These are phyloP conservation scores for Cabera pusaria DNA, from an alignment of 2,888 invertebrate genomes.

Conservation along the genomic window DNA sequence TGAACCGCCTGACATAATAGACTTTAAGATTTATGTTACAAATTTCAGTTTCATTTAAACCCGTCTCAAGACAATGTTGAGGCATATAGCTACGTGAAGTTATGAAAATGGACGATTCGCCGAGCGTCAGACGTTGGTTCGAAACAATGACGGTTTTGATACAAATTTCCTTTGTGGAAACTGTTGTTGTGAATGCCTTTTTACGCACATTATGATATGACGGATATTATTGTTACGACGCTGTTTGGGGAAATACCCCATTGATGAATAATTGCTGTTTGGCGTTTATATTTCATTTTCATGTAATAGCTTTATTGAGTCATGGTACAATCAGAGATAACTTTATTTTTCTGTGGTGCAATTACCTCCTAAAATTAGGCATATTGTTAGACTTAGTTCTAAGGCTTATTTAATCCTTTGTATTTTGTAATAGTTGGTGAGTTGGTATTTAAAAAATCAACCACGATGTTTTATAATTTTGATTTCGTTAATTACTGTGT, in stretches of 20 bases:
- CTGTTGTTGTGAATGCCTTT: slow-evolving; percentile 52
- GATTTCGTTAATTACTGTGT: too few relatives aligned
- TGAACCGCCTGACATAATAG: slow-evolving; percentile 32
- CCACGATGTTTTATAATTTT: too few relatives aligned
- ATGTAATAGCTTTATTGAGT: too few relatives aligned
- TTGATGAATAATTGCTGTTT: too few relatives aligned
- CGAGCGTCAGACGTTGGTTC: slow-evolving; percentile 32
- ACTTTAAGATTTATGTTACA: slow-evolving; percentile 35
- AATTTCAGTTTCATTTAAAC: slow-evolving; percentile 40
- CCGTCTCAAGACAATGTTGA: slow-evolving; percentile 11
- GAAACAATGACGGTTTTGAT: slow-evolving; percentile 62
- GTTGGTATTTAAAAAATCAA: too few relatives aligned
- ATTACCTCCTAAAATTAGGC: too few relatives aligned
- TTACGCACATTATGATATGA: slow-evolving; percentile 13
- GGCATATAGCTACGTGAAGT: slow-evolving; percentile 45
- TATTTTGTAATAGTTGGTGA: too few relatives aligned
- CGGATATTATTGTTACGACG: slow-evolving; percentile 19
- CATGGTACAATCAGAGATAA: too few relatives aligned
- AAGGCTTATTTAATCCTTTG: too few relatives aligned
- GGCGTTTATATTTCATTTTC: too few relatives aligned
- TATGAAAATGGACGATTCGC: slow-evolving; percentile 46
- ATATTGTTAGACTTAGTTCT: too few relatives aligned
- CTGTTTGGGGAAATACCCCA: background rate
- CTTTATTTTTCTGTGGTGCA: too few relatives aligned
- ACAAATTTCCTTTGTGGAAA: slow-evolving; percentile 63